phyloP scores from a whole-genome alignment of 2,113 vertebrate genomes.

The Eptatretus burgeri region DNA sequence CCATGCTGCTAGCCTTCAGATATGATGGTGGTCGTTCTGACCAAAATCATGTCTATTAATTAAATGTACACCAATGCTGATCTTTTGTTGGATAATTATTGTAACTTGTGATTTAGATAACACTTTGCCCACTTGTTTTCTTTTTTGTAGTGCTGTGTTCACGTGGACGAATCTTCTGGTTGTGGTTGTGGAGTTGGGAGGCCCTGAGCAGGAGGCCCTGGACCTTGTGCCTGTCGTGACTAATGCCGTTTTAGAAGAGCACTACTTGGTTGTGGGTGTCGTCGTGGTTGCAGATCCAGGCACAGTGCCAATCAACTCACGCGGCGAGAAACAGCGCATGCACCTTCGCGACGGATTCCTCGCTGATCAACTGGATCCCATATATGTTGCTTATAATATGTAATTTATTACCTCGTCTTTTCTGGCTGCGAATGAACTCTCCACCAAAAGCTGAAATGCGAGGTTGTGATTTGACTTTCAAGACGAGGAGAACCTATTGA shows the following conservation, averaged over 20 bases:
- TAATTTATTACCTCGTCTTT: slow-evolving; percentile 12
- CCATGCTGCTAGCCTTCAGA: too few relatives aligned
- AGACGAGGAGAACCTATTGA: too few relatives aligned
- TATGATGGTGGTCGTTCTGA: too few relatives aligned
- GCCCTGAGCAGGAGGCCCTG: slow-evolving; percentile 63
- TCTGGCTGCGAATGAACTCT: too few relatives aligned
- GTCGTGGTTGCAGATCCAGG: slow-evolving; percentile 78
- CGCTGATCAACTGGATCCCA: slow-evolving; percentile 78
- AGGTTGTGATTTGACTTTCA: too few relatives aligned
- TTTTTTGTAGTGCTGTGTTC: slow-evolving; percentile 44
- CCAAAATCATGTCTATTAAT: too few relatives aligned
- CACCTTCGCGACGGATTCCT: slow-evolving; percentile 79
- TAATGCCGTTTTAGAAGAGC: slow-evolving; percentile 64
- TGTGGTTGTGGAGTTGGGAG: slow-evolving; percentile 71
- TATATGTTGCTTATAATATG: slow-evolving; percentile 95
- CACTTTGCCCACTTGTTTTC: not conserved
- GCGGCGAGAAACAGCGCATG: slow-evolving; percentile 86
- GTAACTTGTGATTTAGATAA: too few relatives aligned
- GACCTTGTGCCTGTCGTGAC: slow-evolving; percentile 71
- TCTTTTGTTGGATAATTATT: too few relatives aligned
- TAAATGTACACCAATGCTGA: too few relatives aligned
- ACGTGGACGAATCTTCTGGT: slow-evolving; percentile 90
- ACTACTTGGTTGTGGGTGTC: slow-evolving; percentile 68
- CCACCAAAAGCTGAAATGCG: too few relatives aligned
- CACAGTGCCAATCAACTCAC: slow-evolving; percentile 76